Evolutionary conservation across 1,140 invertebrate genomes (phyloP).

Genomic region (Cylas formicarius): DNA sequence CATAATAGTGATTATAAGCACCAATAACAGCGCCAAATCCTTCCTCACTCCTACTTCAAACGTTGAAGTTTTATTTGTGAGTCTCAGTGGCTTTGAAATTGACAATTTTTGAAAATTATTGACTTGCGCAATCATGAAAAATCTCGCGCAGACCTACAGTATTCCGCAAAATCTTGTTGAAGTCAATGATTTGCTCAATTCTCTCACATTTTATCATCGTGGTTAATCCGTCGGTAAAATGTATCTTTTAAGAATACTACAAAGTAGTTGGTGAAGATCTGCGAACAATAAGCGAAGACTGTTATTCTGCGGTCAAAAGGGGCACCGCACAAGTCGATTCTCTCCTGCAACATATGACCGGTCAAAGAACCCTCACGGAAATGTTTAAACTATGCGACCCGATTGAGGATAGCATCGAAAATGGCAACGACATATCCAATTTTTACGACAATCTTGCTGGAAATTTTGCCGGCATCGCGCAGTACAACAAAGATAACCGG

Average conservation of each 20-base stretch:
- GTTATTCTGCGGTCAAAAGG: slow-evolving; percentile 54
- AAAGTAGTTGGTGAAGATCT: slow-evolving; percentile 65
- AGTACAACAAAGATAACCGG: slow-evolving; percentile 92
- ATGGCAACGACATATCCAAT: slow-evolving; percentile 67
- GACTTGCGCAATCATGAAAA: too few species aligned
- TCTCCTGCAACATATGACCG: slow-evolving; percentile 53
- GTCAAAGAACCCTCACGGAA: slow-evolving; percentile 55
- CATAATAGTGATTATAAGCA: too few species aligned
- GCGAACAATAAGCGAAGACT: slow-evolving; percentile 52
- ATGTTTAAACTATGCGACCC: slow-evolving; percentile 72
- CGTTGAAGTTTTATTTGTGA: too few species aligned
- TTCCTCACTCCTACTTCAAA: too few species aligned
- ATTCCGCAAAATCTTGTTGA: too few species aligned
- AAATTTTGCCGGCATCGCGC: slow-evolving; percentile 78
- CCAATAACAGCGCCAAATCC: too few species aligned
- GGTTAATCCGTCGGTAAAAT: too few species aligned
- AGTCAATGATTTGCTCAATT: too few species aligned
- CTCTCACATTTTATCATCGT: slow-evolving; percentile 3
- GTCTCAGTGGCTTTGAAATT: too few species aligned
- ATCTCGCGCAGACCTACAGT: too few species aligned
- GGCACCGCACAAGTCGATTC: slow-evolving; percentile 59
- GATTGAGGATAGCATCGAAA: slow-evolving; percentile 56
- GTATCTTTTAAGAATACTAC: slow-evolving; percentile 60
- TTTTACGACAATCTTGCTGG: slow-evolving; percentile 74
- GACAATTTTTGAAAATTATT: too few species aligned